Percentiles rank a stretch among this genome's conserved stretches.
These are phyloP conservation scores for Anastrepha obliqua DNA, from an alignment of 1,140 invertebrate genomes.

Conservation along the genomic window DNA sequence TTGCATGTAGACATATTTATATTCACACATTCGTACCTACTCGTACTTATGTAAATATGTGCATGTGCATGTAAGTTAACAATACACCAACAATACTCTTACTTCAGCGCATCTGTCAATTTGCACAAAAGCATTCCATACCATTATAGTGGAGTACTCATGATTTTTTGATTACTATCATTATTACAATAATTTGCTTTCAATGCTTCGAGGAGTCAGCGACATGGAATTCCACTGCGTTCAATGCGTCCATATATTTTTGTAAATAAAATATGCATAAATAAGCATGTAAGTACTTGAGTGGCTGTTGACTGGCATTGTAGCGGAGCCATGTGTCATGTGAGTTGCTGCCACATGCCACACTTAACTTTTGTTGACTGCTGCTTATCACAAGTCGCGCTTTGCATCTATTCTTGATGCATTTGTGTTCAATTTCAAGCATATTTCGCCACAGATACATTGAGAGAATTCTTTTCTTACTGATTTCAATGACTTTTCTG, in stretches of 20 bases:
- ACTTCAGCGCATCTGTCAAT: not conserved
- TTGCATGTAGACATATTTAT: no score
- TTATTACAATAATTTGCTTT: constrained; percentile 24
- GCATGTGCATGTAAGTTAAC: no score
- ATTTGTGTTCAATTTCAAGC: no score
- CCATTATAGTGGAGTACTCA: not conserved
- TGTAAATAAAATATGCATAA: not conserved
- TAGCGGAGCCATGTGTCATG: not conserved
- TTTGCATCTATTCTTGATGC: no score
- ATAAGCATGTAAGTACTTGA: not conserved
- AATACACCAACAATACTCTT: not conserved
- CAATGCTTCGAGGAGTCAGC: not conserved
- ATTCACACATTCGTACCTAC: no score
- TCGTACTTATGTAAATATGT: no score
- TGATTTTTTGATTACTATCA: constrained; percentile 5
- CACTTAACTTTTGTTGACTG: not conserved
- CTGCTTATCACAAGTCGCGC: not conserved
- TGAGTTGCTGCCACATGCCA: not conserved
- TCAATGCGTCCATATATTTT: not conserved
- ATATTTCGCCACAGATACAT: no score
- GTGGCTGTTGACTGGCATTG: not conserved
- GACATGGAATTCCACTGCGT: not conserved
- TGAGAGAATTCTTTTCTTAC: no score
- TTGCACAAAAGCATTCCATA: not conserved
- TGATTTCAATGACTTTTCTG: no score